Evolutionary conservation across 2,113 vertebrate species (phyloP), one percentile per base, ranked within the genome.

Genomic region (Anser brachyrhynchus): DNA sequence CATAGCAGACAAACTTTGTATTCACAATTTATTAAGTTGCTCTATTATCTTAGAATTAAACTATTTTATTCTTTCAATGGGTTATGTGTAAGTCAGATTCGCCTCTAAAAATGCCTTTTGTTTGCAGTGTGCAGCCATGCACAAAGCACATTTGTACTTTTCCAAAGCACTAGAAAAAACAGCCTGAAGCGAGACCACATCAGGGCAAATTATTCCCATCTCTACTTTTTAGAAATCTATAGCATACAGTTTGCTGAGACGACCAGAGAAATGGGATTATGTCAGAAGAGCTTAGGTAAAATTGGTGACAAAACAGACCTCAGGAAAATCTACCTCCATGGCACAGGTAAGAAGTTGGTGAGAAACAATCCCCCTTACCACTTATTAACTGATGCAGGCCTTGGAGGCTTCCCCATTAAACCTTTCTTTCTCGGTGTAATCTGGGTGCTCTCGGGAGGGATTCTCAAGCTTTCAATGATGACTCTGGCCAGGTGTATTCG

Each of bases 391-490:
- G 86, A 21, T 26, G 92, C 52, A 33, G 98, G 97, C 26, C 96
- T 96, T 49, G 98, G 98, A 75, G 98, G 98, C 89, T 97, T 99
- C 71, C 98, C 98, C 92, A 84, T 91, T 10, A 78, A 93, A 8
- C 52, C 84, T 58, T 94, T 97, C 78, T 97, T 98, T 90, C 91
- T 97, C 25, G 97, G 84, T 26, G 97, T 97, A 14, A 85, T 33
- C 89, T 93, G 92, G 62, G 87, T 74, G 85, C 79, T 92, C 52
- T 97, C 96, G 61, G 92, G 76, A 65, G 97, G 96, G 51, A 99
- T 90, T 49, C 89, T 96, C 95, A 99, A 82, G n/a, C 98, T 98
- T 35, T 98, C 97, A 25, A 99, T 73, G 35, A 97, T 95, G 67
- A 99, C 98, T 97, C 98, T 98, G 44, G 97, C 98, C 6, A 98